Base-by-base conservation (phyloP, 2,113 vertebrate species). In the Mionectes macconnelli region DNA sequence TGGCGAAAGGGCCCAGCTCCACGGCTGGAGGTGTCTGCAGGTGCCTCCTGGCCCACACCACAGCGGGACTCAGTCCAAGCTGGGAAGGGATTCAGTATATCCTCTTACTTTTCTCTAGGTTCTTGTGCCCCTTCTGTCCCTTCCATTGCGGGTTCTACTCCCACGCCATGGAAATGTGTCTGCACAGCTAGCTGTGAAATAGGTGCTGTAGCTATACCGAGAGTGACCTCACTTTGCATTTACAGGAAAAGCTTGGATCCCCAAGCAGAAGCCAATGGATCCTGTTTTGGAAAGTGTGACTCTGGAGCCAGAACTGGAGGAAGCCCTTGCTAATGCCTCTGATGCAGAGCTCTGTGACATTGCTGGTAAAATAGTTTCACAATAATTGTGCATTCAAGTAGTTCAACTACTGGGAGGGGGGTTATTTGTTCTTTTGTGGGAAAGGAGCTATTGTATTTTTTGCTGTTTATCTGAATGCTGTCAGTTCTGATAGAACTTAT, bases 261-360 rank as follows among this genome's bases (percentile, higher is more conserved):
- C 99, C 49, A 99, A 99, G 95, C 97, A 98, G 90, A 99, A 99
- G 96, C 98, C 97, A 0, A 98, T 99, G 78, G 99, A 99, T 95
- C 99, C 99, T 1, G 99, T 99, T 92, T 98, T 99, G 92, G 99
- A 99, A 97, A 99, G 95, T 30, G 99, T 99, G 84, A 99, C 99
- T 2, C 97, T 99, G 90, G 99, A 99, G 96, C 99, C 99, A 0
- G 99, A 99, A 97, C 98, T 99, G 82, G 99, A 99, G 94, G 99
- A 99, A 97, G 99, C 99, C 25, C 97, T 99, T 67, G 98, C 99
- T 4, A 99, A 98, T 16, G 99, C 99, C 16, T 98, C 98, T 2
- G 99, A 99, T 73, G 99, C 99, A 19, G 99, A 99, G 75, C 98
- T 99, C 87, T 99, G 99, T 85, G 99, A 99, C 87, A 99, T 99